A percentile compares a stretch with the other conserved stretches of the same genome.
phyloP scores from a whole-genome alignment of 1,140 invertebrate species.

The Meloidogyne chitwoodi region DNA sequence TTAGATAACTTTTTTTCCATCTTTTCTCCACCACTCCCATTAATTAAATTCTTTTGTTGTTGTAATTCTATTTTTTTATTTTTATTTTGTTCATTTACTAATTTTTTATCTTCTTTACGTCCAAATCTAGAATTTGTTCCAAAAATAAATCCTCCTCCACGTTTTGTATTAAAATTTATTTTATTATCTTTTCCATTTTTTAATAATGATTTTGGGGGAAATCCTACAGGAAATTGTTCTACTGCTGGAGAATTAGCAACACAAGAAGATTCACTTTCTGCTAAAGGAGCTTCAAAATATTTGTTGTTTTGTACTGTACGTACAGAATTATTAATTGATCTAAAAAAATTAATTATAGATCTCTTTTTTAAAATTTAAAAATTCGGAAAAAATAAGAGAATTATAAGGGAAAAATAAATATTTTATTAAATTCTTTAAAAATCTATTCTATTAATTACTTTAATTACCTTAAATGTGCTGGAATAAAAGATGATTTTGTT shows the following conservation, averaged over 20 bases:
- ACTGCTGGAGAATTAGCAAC: slow-evolving; percentile 18
- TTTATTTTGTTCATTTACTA: neutral
- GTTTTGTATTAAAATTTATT: neutral
- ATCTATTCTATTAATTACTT: neutral
- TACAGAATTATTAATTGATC: neutral
- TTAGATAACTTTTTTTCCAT: neutral
- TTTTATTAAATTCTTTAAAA: neutral
- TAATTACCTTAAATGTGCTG: neutral
- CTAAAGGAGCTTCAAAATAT: slow-evolving; percentile 3
- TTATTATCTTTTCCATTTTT: neutral
- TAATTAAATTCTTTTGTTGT: neutral
- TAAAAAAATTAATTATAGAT: neutral
- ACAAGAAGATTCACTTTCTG: slow-evolving; percentile 16
- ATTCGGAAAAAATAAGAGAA: neutral
- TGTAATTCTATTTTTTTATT: neutral
- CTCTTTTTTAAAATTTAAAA: no score
- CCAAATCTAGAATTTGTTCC: neutral
- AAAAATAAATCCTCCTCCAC: neutral
- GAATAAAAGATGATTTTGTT: neutral
- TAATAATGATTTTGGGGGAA: neutral
- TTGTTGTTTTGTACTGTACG: neutral
- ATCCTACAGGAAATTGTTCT: neutral
- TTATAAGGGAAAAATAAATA: neutral
- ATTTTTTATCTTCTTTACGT: neutral
- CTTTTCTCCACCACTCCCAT: neutral